These are phyloP conservation scores for Anguilla marmorata DNA, from an alignment of 2,797 vertebrate genomes.

Conservation along the genomic window DNA sequence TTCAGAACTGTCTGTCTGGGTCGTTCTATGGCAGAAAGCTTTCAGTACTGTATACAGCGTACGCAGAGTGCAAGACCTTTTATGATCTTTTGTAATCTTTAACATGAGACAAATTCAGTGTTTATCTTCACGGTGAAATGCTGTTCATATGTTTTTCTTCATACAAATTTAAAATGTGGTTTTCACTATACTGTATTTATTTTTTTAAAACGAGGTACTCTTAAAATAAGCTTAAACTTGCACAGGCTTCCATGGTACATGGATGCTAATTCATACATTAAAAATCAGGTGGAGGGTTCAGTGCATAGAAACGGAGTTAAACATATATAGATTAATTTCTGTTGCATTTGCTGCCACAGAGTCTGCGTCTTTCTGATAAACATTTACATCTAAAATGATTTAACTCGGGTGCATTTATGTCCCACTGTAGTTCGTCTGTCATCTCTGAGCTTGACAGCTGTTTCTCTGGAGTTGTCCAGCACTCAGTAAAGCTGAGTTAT, in stretches of 20 bases:
- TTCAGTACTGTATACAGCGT: not conserved
- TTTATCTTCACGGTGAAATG: not conserved
- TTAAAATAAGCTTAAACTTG: not conserved
- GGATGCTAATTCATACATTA: not conserved
- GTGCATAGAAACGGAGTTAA: constrained; percentile 48
- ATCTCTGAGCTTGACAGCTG: constrained; percentile 45
- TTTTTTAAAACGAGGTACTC: not conserved
- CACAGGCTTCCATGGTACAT: not conserved
- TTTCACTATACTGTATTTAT: not conserved
- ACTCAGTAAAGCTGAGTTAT: constrained; percentile 61
- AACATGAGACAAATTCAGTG: not conserved
- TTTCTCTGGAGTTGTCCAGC: constrained; percentile 43
- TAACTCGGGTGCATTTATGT: constrained; percentile 42
- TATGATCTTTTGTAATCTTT: constrained; percentile 1
- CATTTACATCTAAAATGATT: constrained; percentile 41
- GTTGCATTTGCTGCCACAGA: not conserved
- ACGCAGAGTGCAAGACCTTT: not conserved
- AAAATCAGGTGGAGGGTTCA: not conserved
- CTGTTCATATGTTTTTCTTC: not conserved
- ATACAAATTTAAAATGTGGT: constrained; percentile 16
- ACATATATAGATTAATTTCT: constrained; percentile 52
- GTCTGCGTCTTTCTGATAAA: constrained; percentile 33
- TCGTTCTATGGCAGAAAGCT: constrained; percentile 14
- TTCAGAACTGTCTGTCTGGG: constrained; percentile 43
- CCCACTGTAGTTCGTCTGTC: constrained; percentile 39